These are phyloP conservation scores for Drosophila ezoana DNA, from an alignment of 2,888 invertebrate species.

Conservation along the genomic window DNA sequence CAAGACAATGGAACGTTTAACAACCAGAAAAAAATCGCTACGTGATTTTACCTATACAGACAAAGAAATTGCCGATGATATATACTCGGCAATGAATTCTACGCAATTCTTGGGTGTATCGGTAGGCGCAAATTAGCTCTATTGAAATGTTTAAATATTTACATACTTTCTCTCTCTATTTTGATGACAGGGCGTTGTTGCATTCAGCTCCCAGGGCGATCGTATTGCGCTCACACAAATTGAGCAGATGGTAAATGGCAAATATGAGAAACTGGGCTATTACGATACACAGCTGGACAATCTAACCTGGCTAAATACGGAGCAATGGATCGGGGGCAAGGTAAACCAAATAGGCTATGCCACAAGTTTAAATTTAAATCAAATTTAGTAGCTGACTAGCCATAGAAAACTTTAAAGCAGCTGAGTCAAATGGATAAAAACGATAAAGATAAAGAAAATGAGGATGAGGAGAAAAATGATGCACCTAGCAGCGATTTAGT, in stretches of 20 bases:
- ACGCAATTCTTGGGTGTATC: slow-evolving; percentile 99
- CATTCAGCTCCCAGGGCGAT: slow-evolving; percentile 99
- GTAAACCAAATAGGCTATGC: slow-evolving; percentile 69
- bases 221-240: slow-evolving; percentile 99
- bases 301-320: slow-evolving; percentile 96
- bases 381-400: not conserved
- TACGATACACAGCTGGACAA: slow-evolving; percentile 98
- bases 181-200: slow-evolving; percentile 93
- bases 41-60: slow-evolving; percentile 98
- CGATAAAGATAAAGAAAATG: not conserved
- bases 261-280: slow-evolving; percentile 96
- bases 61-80: slow-evolving; percentile 96
- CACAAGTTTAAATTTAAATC: not conserved
- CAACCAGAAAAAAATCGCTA: slow-evolving; percentile 91
- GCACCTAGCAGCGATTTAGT: not conserved
- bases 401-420: not conserved
- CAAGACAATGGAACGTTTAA: slow-evolving; percentile 96
- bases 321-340: slow-evolving; percentile 94
- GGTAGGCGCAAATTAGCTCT: slow-evolving; percentile 87
- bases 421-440: slow-evolving; percentile 3
- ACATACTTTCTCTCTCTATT: slow-evolving; percentile 21
- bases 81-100: slow-evolving; percentile 99
- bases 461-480: no score
- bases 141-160: not conserved
- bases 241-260: slow-evolving; percentile 97